Evolutionary conservation across 2,113 vertebrate genomes (phyloP), one percentile per base, ranked within the genome.

Genomic region (Rhombomys opimus): DNA sequence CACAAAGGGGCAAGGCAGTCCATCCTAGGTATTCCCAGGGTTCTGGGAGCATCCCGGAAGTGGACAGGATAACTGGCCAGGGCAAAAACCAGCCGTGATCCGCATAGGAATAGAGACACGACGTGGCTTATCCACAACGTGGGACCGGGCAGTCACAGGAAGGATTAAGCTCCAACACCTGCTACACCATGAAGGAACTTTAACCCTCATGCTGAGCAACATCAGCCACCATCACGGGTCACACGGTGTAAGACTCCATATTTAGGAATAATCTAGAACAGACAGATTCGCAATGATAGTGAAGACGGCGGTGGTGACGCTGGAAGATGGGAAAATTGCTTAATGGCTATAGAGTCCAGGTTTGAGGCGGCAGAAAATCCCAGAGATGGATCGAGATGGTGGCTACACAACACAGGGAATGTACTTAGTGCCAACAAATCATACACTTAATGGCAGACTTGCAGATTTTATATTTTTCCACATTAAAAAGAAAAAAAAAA

Each of bases 71-170:
- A 46, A 32, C 63, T 78, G 8, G 12, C 20, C 70, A 78, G 57
- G 63, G 32, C 2, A 23, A 67, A 41, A 72, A 63, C 30, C 41
- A 77, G 25, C 68, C 10, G 1, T 25, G 46, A 8, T 7, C 27
- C 20, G 12, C 5, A 54, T 41, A 77, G 6, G 54, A 67, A 32
- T 0, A 5, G 91, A 75, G 0, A 38, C 63, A 76, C n/a, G 30
- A 18, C 18, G 2, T 6, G 15, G 11, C 4, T 3, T 7, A 6
- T 0, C 10, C 3, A 8, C 9, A 30, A 3, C 10, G 20, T 46
- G 73, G 38, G 89, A 17, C 17, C 25, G 14, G 10, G 70, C 38
- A 77, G 35, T 82, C 68, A n/a, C 1, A 3, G 25, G 25, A 78
- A 38, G 65, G 30, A 87, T 59, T 2, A 13, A 38, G 54, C 20